A percentile compares a stretch with the other conserved stretches of the same genome.
Evolutionary conservation across 2,113 vertebrate species (phyloP).

Genomic region (Rhea pennata): DNA sequence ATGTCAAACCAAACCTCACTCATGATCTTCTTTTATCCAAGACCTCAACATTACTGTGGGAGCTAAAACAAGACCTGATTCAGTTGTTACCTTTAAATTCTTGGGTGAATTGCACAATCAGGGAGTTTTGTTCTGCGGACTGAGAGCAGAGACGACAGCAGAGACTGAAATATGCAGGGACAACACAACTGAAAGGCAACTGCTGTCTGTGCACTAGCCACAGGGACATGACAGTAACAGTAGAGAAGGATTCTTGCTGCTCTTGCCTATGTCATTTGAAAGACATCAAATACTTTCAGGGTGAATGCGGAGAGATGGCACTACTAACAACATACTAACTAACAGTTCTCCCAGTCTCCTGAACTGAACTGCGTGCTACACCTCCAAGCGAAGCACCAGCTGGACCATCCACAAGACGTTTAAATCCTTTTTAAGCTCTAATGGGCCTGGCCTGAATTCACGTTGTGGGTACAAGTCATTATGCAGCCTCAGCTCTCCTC

Average conservation of each 20-base stretch:
- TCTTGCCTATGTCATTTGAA: no score
- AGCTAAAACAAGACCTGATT: neutral
- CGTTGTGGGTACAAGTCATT: neutral
- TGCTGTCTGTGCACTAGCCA: no score
- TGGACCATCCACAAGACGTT: neutral
- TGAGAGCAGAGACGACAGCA: neutral
- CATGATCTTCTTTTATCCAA: neutral
- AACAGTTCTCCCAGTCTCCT: neutral
- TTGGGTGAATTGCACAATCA: neutral
- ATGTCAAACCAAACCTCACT: neutral
- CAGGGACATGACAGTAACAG: no score
- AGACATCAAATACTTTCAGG: no score
- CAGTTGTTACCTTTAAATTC: neutral
- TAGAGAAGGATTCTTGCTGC: no score
- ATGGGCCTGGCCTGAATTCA: neutral
- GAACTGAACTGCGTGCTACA: neutral
- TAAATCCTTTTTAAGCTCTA: neutral
- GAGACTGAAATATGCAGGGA: no score
- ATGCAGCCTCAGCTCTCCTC: neutral
- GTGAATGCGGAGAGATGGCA: no score
- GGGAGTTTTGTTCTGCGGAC: neutral
- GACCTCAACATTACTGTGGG: neutral
- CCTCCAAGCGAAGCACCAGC: neutral
- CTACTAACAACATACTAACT: neutral
- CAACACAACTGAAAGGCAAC: no score